Base-by-base conservation (phyloP, 2,797 vertebrate genomes). In the Gadopsis marmoratus region DNA sequence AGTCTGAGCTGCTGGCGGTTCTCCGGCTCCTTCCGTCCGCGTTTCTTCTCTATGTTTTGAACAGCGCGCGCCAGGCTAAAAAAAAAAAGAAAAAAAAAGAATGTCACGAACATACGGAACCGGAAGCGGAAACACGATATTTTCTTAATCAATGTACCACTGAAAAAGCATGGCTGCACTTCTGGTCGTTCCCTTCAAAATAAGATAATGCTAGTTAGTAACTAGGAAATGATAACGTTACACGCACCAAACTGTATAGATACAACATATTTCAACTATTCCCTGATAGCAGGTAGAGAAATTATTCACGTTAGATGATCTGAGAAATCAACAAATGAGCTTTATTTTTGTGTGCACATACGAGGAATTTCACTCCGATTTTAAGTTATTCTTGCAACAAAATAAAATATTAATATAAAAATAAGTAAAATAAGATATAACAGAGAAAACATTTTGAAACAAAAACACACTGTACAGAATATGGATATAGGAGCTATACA, bases 1-100 rank as follows among this genome's bases (percentile, higher is more conserved):
- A 7, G 13, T 47, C 23, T 11, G 1, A 10, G 17, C 26, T 1
- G 11, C n/a, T 19, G 26, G 31, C 21, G 31, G 2, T 3, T 26
- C 26, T 4, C 0, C 41, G 45, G 4, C 17, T 16, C 2, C 35
- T 31, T 7, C 67, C 66, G 62, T 82, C 76, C 91, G 90, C 89
- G 85, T 65, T 87, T 87, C 80, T 78, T 43, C 53, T 55, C 41
- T 5, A 47, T 87, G 74, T 89, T 93, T 93, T 89, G 83, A 92
- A 89, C 11, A 81, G 74, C 88, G 84, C 93, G 92, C 92, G 88
- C 82, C 5, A 66, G 45, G 0, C 13, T 29, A 0, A 1, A 50
- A 72, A 79, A 72, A 85, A 78, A 60, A 26, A 51, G 11, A n/a
- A 26, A 26, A 26, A 26, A 26, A 26, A 26, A 2, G 2, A 26